Evolutionary conservation across 2,113 vertebrate species (phyloP).

Genomic region (Nipponia nippon): DNA sequence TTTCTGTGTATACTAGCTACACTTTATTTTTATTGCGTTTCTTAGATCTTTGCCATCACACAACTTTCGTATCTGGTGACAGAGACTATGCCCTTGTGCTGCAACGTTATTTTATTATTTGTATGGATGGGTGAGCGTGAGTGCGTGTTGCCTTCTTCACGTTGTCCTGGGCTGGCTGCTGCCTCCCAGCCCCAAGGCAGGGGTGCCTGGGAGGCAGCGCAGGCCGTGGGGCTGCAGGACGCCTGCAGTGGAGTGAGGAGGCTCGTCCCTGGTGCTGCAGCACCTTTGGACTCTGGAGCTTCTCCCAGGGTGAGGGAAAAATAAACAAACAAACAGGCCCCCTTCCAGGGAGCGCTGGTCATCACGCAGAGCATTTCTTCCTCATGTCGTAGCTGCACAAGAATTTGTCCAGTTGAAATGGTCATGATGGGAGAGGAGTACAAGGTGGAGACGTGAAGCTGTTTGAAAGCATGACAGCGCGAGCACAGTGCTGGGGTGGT

Average conservation of each 20-base stretch:
- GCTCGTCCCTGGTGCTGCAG: background rate
- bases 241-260: background rate
- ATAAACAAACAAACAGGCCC: background rate
- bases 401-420: background rate
- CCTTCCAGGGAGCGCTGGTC: background rate
- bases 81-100: slow-evolving; percentile 65
- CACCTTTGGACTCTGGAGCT: slow-evolving; percentile 49
- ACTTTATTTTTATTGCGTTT: slow-evolving; percentile 74
- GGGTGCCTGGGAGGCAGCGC: background rate
- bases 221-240: background rate
- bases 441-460: background rate
- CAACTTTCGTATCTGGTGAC: slow-evolving; percentile 56
- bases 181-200: background rate
- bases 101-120: slow-evolving; percentile 65
- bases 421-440: background rate
- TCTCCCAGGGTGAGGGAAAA: background rate
- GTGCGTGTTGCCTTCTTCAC: background rate
- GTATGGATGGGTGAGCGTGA: slow-evolving; percentile 18
- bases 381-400: background rate
- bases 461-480: background rate
- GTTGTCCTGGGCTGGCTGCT: background rate
- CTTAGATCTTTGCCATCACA: slow-evolving; percentile 73
- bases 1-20: slow-evolving; percentile 50
- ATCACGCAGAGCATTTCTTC: background rate
- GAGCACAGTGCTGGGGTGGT: background rate